Evolutionary conservation across 2,888 invertebrate genomes (phyloP), one percentile per base, ranked within the genome.

Genomic region (Sialis fuliginosa): DNA sequence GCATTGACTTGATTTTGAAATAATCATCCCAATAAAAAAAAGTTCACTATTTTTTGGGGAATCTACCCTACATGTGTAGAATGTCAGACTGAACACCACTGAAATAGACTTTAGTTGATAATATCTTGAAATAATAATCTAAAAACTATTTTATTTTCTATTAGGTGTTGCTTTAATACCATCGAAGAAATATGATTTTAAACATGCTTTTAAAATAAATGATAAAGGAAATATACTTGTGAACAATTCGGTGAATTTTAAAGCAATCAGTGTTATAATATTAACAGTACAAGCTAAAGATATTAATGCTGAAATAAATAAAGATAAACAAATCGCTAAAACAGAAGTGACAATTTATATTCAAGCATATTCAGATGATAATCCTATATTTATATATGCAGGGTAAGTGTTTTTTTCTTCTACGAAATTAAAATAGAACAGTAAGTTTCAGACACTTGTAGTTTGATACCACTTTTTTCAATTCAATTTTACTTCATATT

Each of bases 341-440:
- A 75, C 74, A 1, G 84, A 85, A 56, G 78, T 84, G 6, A 83
- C 84, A 0, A 69, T 86, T 39, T 86, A 84, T 57, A 74, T 87
- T 32, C 82, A 85, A 58, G 82, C 84, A 0, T 81, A 79, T 58
- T 77, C 79, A 51, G 81, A 84, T 53, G 77, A 80, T 55, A 81
- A 82, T 62, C 83, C 87, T 1, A 72, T 81, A 33, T 84, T 87
- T 53, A 74, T 75, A 2, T 77, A 81, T 53, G 60, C 75, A 1
- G 79, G 80, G 2, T 86, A 87, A 86, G 9, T 6, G 41, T 10
- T 10, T 35, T 35, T 77, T 76, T 0, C 9, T 35, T 35, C 10
- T 35, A 3, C 35, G 7, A 34, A 34, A 34, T 9, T 34, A 8
- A 9, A 8, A 34, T 8, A 9, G 9, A 22, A 22, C 22, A 22